Percentiles rank a stretch among this genome's conserved stretches.
Conservation (phyloP, 2,888 invertebrate species). For the Muscina levida region DNA sequence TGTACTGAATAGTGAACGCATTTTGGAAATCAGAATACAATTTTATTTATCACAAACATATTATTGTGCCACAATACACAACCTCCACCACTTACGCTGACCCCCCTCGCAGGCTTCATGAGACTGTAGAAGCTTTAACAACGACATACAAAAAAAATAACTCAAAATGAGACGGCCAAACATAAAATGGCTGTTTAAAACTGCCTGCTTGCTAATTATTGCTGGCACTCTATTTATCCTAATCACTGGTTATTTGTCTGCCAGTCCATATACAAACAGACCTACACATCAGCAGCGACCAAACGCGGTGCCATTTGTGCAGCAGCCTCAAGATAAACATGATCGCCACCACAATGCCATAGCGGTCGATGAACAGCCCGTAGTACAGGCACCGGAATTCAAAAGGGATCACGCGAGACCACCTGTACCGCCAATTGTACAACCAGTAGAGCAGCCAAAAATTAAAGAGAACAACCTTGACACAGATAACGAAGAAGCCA, state of each 20-base stretch:
- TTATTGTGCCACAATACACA: background rate
- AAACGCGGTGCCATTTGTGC: slow-evolving; percentile 39
- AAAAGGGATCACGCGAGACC: slow-evolving; percentile 1
- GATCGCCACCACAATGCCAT: background rate
- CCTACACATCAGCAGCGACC: slow-evolving; percentile 66
- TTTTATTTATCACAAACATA: slow-evolving; percentile 4
- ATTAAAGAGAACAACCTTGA: slow-evolving; percentile 31
- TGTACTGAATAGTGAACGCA: background rate
- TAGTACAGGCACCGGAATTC: slow-evolving; percentile 11
- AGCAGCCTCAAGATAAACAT: slow-evolving; percentile 24
- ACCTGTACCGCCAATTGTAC: slow-evolving; percentile 12
- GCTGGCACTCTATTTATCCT: slow-evolving; percentile 74
- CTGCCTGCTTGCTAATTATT: slow-evolving; percentile 71
- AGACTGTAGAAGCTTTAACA: slow-evolving; percentile 7
- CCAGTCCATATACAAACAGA: slow-evolving; percentile 74
- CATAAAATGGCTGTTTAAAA: slow-evolving; percentile 76
- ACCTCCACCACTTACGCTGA: too few species aligned
- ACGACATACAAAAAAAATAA: background rate
- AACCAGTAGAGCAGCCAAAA: slow-evolving; percentile 33
- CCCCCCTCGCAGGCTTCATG: slow-evolving; percentile 19
- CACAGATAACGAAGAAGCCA: slow-evolving; percentile 26
- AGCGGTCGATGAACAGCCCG: slow-evolving; percentile 29
- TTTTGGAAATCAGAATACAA: slow-evolving; percentile 8
- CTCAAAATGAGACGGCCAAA: slow-evolving; percentile 76
- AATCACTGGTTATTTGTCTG: slow-evolving; percentile 76